Base-by-base conservation (phyloP, 2,113 vertebrate genomes). In the Syngnathus scovelli region DNA sequence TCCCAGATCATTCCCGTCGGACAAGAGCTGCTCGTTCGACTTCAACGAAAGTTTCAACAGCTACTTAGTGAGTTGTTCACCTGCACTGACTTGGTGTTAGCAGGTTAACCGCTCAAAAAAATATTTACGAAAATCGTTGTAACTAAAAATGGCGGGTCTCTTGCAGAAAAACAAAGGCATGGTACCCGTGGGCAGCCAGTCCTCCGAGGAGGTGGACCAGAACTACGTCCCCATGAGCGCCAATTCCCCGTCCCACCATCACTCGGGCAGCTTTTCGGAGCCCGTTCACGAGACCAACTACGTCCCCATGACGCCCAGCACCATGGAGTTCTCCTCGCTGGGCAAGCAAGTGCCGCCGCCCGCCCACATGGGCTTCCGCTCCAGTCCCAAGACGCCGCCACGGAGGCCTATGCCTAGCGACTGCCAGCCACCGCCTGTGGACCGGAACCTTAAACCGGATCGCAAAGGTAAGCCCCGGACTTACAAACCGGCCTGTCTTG, bases 211-310 rank as follows among this genome's bases (percentile, higher is more conserved):
- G 83, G 80, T 94, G 64, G 94, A 96, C 85, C 96, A 98, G 90
- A 99, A 99, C 91, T 99, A 99, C 18, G 96, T 99, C 38, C 95
- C 94, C 27, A 99, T 99, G 97, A 97, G 94, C 64, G 94, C 94
- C 79, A 98, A 95, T 86, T 98, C 97, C 21, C 95, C 95, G 0
- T 95, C 95, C 19, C 93, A 95, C 70, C 94, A 96, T 67, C 95
- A 93, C 86, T 95, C 95, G 51, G 91, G 93, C 90, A 96, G 93
- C 87, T 91, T 95, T 71, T 87, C 94, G 1, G 96, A 98, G 83
- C 93, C 93, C 36, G 90, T 94, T 71, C 93, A 94, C 72, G 96
- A 99, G 87, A 90, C 95, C 66, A 99, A 99, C 90, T 99, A 99
- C 23, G 94, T 99, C 60, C 95, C 96, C 71, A 99, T 99, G 97